Conservation (phyloP, 2,888 invertebrate genomes). For the Furcula furcula region DNA sequence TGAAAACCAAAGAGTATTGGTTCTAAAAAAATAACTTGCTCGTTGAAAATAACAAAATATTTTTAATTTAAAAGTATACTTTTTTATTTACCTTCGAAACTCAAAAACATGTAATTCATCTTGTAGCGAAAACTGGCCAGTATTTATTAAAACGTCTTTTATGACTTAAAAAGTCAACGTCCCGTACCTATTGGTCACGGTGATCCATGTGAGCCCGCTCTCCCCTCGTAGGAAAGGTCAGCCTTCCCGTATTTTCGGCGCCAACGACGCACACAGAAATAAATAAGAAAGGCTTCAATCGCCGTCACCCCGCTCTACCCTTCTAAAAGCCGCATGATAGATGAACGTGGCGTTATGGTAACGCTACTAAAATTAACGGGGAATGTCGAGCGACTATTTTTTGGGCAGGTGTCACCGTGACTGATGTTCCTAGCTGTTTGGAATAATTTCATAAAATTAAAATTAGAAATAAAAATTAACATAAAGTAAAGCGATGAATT, state of each 20-base stretch:
- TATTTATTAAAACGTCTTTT: constrained; percentile 14
- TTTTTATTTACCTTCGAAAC: no score
- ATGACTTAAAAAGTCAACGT: constrained; percentile 29
- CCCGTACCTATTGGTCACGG: constrained; percentile 65
- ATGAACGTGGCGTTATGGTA: constrained; percentile 56
- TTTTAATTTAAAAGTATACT: no score
- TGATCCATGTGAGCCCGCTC: constrained; percentile 40
- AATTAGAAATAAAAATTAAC: no score
- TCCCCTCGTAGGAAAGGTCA: constrained; percentile 60
- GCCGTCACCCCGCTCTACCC: constrained; percentile 68
- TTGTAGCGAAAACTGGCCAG: neutral
- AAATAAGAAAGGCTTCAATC: constrained; percentile 73
- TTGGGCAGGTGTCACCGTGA: constrained; percentile 24
- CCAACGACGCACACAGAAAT: constrained; percentile 62
- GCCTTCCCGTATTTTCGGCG: constrained; percentile 52
- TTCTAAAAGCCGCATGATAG: constrained; percentile 73
- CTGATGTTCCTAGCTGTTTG: constrained; percentile 6
- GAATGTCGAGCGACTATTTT: constrained; percentile 24
- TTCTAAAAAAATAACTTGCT: no score
- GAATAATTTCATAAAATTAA: no score
- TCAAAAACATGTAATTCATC: neutral
- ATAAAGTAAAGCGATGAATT: no score
- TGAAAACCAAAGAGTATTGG: no score
- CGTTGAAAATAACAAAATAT: no score
- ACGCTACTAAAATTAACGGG: constrained; percentile 45